Evolutionary conservation across 1,140 invertebrate species (phyloP).

Genomic region (Rhopalosiphum maidis): DNA sequence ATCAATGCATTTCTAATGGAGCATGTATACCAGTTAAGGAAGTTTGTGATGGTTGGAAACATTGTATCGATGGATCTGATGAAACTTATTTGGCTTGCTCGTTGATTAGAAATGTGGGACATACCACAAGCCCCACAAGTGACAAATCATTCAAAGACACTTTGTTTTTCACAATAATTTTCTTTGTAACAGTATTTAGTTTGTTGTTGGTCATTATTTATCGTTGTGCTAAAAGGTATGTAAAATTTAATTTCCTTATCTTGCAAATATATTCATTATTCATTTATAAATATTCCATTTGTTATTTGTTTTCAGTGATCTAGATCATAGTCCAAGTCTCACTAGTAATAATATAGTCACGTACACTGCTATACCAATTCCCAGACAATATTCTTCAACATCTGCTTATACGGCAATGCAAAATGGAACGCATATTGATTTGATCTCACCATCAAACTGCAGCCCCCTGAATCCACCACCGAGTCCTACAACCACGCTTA

Average conservation of each 20-base stretch:
- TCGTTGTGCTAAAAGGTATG: slow-evolving; percentile 14
- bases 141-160: slow-evolving; percentile 58
- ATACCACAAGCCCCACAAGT: neutral
- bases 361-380: slow-evolving; percentile 71
- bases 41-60: slow-evolving; percentile 72
- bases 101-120: neutral
- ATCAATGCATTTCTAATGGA: slow-evolving; percentile 67
- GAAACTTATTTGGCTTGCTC: slow-evolving; percentile 64
- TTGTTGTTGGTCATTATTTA: slow-evolving; percentile 11
- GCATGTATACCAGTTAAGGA: slow-evolving; percentile 68
- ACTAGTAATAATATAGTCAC: slow-evolving; percentile 28
- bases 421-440: neutral
- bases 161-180: slow-evolving; percentile 21
- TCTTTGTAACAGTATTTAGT: slow-evolving; percentile 22
- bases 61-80: slow-evolving; percentile 78
- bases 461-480: slow-evolving; percentile 91
- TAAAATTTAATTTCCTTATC: neutral
- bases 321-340: neutral
- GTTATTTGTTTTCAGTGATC: neutral
- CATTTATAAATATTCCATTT: neutral
- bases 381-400: slow-evolving; percentile 82
- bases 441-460: slow-evolving; percentile 60
- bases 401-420: slow-evolving; percentile 63
- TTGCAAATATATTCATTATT: neutral
- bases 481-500: slow-evolving; percentile 76